phyloP scores from a whole-genome alignment of 1,140 invertebrate genomes.

The Zaprionus inermis region DNA sequence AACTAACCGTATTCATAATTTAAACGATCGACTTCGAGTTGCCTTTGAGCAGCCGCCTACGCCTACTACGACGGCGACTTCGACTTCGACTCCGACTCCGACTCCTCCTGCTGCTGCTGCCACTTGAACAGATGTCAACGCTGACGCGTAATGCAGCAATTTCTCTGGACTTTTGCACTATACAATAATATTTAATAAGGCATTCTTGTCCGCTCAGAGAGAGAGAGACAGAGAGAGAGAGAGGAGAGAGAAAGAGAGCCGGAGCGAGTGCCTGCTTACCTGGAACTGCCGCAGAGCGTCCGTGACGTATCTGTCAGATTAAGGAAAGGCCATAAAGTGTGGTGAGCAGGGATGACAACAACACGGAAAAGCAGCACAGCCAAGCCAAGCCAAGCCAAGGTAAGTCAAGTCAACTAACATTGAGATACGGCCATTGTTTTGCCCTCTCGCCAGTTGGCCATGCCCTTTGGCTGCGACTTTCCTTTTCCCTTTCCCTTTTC shows the following conservation, averaged over 20 bases:
- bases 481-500: constrained; percentile 5
- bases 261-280: constrained; percentile 11
- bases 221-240: constrained; percentile 9
- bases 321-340: constrained; percentile 79
- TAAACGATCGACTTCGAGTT: constrained; percentile 24
- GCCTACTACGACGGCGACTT: background rate
- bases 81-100: background rate
- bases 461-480: constrained; percentile 33
- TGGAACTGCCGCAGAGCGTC: constrained; percentile 38
- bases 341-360: constrained; percentile 82
- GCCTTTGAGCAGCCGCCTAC: constrained; percentile 41
- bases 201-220: constrained; percentile 26
- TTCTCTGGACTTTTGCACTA: constrained; percentile 58
- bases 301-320: constrained; percentile 84
- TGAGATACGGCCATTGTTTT: constrained; percentile 72
- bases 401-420: constrained; percentile 29
- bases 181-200: constrained; percentile 82
- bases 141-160: constrained; percentile 58
- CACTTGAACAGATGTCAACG: constrained; percentile 78
- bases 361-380: constrained; percentile 18
- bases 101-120: constrained; percentile 1
- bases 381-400: constrained; percentile 8
- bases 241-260: background rate
- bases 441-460: constrained; percentile 63
- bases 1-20: constrained; percentile 67